Conservation (phyloP, 2,113 vertebrate genomes). For the Nothoprocta pentlandii region DNA sequence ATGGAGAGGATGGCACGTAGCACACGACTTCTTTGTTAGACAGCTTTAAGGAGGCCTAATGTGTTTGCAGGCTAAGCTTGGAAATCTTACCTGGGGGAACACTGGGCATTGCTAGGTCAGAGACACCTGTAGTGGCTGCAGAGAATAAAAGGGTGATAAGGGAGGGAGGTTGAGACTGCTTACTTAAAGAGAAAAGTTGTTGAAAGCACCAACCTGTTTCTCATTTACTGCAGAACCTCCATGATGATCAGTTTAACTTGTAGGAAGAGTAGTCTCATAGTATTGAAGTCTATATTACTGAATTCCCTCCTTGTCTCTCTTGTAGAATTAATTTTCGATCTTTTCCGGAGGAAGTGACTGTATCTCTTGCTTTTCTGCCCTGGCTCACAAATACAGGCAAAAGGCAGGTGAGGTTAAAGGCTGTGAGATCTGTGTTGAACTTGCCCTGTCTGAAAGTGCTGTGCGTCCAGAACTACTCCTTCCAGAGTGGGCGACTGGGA, state of each 20-base stretch:
- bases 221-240: not conserved
- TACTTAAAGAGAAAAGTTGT: not conserved
- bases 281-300: not conserved
- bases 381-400: not conserved
- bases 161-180: not conserved
- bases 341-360: not conserved
- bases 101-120: not conserved
- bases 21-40: no score
- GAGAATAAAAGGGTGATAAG: not conserved
- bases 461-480: not conserved
- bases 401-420: not conserved
- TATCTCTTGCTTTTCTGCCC: not conserved
- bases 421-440: not conserved
- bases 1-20: not conserved
- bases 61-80: not conserved
- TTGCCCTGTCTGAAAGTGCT: not conserved
- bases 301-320: not conserved
- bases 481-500: rapidly evolving
- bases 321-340: not conserved
- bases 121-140: not conserved
- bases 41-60: not conserved
- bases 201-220: not conserved
- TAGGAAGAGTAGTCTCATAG: not conserved
- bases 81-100: not conserved
- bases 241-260: not conserved